Conservation (phyloP, 2,113 vertebrate species). For the Pteronura brasiliensis region DNA sequence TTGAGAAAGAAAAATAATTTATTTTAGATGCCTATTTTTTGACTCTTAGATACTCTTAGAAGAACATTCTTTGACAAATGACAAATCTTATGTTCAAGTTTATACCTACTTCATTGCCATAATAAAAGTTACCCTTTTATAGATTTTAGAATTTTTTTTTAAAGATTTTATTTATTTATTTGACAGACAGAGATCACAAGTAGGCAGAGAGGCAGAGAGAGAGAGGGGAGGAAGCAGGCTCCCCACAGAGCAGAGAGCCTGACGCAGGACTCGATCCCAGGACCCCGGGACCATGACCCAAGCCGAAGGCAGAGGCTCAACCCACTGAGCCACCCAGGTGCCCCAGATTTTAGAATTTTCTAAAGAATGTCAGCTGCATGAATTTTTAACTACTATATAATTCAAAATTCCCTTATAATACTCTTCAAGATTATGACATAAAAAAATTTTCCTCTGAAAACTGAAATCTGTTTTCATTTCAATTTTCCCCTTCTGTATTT, state of each 20-base stretch:
- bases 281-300: no score
- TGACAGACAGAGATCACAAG: no score
- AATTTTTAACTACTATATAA: not conserved
- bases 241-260: no score
- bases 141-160: not conserved
- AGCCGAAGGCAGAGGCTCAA: no score
- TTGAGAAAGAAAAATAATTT: not conserved
- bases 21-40: not conserved
- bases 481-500: not conserved
- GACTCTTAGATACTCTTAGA: not conserved
- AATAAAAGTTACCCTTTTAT: not conserved
- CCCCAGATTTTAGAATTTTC: not conserved
- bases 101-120: not conserved
- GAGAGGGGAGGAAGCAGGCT: no score
- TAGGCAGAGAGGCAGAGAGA: no score
- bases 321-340: no score
- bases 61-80: not conserved
- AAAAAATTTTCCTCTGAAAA: slow-evolving; percentile 16
- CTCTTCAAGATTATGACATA: not conserved
- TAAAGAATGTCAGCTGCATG: not conserved
- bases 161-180: no score
- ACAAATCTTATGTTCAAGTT: not conserved
- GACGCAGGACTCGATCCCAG: no score
- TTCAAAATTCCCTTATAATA: not conserved
- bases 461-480: not conserved